Base-by-base conservation (phyloP, 2,113 vertebrate genomes). In the Acanthisitta chloris region DNA sequence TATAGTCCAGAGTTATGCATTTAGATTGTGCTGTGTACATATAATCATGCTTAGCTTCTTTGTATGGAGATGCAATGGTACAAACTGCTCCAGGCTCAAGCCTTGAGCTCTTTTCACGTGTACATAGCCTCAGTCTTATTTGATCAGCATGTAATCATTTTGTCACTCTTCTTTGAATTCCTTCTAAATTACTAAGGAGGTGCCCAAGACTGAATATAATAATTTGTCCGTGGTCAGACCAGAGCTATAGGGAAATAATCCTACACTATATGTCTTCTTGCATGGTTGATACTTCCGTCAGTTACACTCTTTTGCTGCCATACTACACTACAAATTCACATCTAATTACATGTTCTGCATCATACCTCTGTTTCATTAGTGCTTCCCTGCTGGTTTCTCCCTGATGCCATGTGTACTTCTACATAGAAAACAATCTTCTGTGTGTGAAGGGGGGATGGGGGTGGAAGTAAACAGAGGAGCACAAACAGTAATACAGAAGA, bases 91-190 rank as follows among this genome's bases (percentile, higher is more conserved):
- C 59, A 81, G 95, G 96, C 83, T 90, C 34, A 83, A 91, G 92
- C 95, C 86, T 64, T 73, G 36, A 93, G 96, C 80, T 78, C 46
- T 83, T 83, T 92, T 71, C 92, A 92, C n/a, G 8, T 94, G 92
- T 81, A 64, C 9, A 2, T 90, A 86, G 82, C 88, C 92, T 95
- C 86, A 89, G 57, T 92, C 81, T 91, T 92, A 79, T 72, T 96
- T 94, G 88, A 96, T 96, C 95, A 96, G 66, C n/a, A n/a, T 89
- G 70, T 81, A 96, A 95, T 95, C 92, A 89, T 92, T 92, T 58
- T 82, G 89, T 82, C 81, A 94, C 77, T 96, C 91, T 95, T 97
- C 86, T 82, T 57, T 48, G 83, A 91, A 95, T 96, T 96, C 96
- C 77, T 91, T 79, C 86, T 84, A 92, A 94, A 96, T 95, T 96